phyloP scores from a whole-genome alignment of 1,140 invertebrate species.

The Colletes latitarsis region DNA sequence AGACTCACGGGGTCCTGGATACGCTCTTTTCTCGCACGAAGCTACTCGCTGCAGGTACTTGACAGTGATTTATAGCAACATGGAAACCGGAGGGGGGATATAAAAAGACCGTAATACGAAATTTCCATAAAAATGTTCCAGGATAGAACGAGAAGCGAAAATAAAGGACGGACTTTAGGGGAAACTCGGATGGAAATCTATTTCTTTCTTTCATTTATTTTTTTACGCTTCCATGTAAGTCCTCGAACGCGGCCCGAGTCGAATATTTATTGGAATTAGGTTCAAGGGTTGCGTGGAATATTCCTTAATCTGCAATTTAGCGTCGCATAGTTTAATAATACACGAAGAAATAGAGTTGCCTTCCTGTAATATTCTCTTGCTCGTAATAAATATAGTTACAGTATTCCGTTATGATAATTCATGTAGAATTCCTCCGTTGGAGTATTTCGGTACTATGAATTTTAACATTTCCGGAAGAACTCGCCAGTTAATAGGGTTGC shows the following conservation, averaged over 20 bases:
- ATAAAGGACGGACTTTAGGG: neutral
- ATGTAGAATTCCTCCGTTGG: neutral
- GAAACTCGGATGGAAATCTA: neutral
- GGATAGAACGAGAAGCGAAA: neutral
- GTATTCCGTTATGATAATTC: neutral
- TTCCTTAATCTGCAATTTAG: too few relatives aligned
- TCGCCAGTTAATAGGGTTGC: conserved; percentile 38
- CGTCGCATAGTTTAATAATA: too few relatives aligned
- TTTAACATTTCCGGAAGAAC: conserved; percentile 63
- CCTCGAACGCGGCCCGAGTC: neutral
- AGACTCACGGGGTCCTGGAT: neutral
- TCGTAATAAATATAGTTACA: conserved; percentile 3
- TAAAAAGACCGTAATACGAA: conserved; percentile 13
- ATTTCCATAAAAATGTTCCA: conserved; percentile 21
- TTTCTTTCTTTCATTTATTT: neutral
- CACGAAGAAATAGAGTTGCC: too few relatives aligned
- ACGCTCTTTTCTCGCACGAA: neutral
- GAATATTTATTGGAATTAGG: neutral
- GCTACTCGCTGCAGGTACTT: neutral
- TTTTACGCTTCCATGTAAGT: neutral
- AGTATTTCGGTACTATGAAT: conserved; percentile 50
- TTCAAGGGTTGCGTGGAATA: too few relatives aligned
- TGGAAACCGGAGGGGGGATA: neutral
- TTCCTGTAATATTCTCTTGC: too few relatives aligned
- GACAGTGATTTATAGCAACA: conserved; percentile 41